Conservation (phyloP, 2,113 vertebrate genomes). For the Ia io region DNA sequence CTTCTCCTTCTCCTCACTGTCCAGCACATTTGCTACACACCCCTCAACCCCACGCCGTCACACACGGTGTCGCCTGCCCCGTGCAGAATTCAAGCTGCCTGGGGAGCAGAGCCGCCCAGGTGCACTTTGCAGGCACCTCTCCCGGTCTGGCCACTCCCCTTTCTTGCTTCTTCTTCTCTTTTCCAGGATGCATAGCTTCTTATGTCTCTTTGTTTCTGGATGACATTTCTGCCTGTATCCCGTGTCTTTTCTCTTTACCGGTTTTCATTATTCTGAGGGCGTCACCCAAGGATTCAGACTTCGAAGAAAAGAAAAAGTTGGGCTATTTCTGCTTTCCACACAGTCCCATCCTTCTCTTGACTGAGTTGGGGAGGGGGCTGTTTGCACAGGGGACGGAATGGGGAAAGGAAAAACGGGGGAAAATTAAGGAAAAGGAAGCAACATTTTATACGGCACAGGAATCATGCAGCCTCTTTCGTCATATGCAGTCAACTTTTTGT, state of each 20-base stretch:
- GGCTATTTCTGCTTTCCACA: neutral
- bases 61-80: fast-evolving
- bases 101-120: neutral
- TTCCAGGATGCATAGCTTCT: neutral
- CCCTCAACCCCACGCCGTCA: fast-evolving
- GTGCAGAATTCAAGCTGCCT: fast-evolving
- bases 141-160: no score
- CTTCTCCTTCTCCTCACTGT: neutral
- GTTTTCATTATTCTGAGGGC: neutral
- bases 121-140: neutral
- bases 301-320: neutral
- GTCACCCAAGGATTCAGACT: neutral
- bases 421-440: neutral
- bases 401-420: neutral
- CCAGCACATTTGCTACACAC: no score
- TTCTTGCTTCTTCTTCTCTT: neutral
- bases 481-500: neutral
- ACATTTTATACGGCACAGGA: neutral
- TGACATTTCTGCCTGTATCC: neutral
- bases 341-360: neutral
- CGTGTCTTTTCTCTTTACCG: neutral
- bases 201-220: neutral
- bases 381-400: no score
- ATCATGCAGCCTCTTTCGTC: neutral
- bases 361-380: neutral